Conservation (phyloP, 2,888 invertebrate genomes). For the Pollenia griseotomentosa region DNA sequence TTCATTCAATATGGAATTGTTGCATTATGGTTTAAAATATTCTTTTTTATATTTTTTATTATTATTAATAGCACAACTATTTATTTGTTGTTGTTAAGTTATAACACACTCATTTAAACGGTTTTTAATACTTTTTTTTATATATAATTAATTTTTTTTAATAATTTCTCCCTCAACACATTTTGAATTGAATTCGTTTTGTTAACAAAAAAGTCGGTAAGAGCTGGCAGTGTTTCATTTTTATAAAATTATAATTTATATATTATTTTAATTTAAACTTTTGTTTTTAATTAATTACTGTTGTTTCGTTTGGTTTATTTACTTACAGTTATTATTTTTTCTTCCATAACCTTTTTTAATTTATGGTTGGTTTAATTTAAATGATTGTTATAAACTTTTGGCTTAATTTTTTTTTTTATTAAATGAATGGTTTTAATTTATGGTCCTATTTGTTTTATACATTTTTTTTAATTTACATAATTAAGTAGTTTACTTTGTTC, state of each 20-base stretch:
- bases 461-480: conserved; percentile 24
- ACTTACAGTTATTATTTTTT: not conserved
- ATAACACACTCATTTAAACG: conserved; percentile 27
- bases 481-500: conserved; percentile 17
- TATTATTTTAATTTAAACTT: not conserved
- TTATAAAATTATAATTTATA: not conserved
- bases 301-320: conserved; percentile 10
- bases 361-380: not conserved
- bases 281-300: conserved; percentile 47
- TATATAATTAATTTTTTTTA: conserved; percentile 2
- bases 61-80: not conserved
- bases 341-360: not conserved
- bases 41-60: not conserved
- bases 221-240: conserved; percentile 48
- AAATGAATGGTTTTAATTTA: not conserved
- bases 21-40: conserved; percentile 35
- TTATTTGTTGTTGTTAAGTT: conserved; percentile 12
- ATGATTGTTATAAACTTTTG: conserved; percentile 7
- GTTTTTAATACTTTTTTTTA: conserved; percentile 16
- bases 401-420: not conserved
- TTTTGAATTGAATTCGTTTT: not conserved
- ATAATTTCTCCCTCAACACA: not conserved
- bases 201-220: not conserved
- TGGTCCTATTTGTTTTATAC: not conserved
- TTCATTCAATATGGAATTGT: conserved; percentile 13